These are phyloP conservation scores for Xyrauchen texanus DNA, from an alignment of 2,113 vertebrate species.

Conservation along the genomic window DNA sequence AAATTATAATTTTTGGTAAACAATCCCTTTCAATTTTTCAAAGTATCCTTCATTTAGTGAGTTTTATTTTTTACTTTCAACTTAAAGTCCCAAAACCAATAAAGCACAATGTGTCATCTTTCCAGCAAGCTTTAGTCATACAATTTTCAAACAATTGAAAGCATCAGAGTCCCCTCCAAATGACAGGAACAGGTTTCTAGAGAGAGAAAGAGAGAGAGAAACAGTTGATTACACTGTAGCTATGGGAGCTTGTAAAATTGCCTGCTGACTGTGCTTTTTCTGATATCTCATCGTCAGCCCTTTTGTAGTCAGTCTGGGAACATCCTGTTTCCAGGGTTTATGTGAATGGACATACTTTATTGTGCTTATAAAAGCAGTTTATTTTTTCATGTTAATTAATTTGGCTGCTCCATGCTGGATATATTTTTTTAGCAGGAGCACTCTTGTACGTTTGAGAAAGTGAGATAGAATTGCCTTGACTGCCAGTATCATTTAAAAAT, in stretches of 20 bases:
- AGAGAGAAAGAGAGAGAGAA: too few relatives aligned
- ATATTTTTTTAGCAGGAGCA: not conserved
- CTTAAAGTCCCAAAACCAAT: too few relatives aligned
- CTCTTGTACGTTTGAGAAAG: not conserved
- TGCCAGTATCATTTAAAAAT: constrained; percentile 19
- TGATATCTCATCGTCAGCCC: constrained; percentile 16
- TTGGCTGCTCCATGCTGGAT: constrained; percentile 1
- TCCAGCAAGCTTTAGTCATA: not conserved
- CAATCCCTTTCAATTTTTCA: not conserved
- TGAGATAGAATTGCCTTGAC: not conserved
- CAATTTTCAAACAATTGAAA: not conserved
- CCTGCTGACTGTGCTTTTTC: constrained; percentile 30
- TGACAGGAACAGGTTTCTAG: not conserved
- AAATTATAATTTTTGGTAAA: too few relatives aligned
- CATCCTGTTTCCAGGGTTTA: constrained; percentile 25
- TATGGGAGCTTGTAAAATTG: not conserved
- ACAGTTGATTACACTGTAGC: constrained; percentile 10
- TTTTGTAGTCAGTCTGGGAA: constrained; percentile 34
- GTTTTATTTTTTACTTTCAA: constrained; percentile 4
- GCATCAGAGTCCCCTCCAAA: constrained; percentile 1
- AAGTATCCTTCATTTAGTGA: not conserved
- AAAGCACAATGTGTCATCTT: not conserved
- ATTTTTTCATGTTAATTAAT: constrained; percentile 14
- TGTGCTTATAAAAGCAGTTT: constrained; percentile 22
- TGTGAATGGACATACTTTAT: constrained; percentile 30